Evolutionary conservation across 2,888 invertebrate genomes (phyloP).

Genomic region (Pimpla rufipes): DNA sequence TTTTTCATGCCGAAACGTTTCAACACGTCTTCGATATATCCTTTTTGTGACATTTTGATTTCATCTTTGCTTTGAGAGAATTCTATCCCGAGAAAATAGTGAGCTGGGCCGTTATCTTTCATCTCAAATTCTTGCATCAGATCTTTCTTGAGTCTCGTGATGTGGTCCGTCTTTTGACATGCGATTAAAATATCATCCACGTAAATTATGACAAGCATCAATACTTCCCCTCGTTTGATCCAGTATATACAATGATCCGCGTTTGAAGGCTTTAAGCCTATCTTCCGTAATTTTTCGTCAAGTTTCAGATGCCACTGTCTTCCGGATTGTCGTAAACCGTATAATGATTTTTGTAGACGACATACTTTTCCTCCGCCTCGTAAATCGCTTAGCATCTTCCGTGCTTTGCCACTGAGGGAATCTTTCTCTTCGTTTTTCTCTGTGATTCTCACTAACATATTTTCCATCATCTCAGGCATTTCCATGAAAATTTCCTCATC

Average conservation of each 20-base stretch:
- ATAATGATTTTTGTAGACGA: slow-evolving; percentile 26
- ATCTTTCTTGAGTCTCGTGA: not conserved
- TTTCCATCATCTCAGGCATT: too few relatives aligned
- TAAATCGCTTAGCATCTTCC: slow-evolving; percentile 20
- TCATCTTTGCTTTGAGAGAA: not conserved
- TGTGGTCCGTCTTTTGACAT: not conserved
- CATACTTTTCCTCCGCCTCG: slow-evolving; percentile 28
- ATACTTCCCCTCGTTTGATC: not conserved
- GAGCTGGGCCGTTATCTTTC: slow-evolving; percentile 19
- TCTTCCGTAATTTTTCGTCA: not conserved
- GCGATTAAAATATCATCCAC: slow-evolving; percentile 44
- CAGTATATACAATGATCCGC: slow-evolving; percentile 39
- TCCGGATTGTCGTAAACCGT: slow-evolving; percentile 23
- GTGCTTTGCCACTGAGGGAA: not conserved
- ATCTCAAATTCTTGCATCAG: slow-evolving; percentile 17
- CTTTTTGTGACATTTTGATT: slow-evolving; percentile 3
- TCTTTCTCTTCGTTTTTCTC: slow-evolving; percentile 11
- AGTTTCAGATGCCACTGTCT: slow-evolving; percentile 35
- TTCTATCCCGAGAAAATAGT: slow-evolving; percentile 28
- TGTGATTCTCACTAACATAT: too few relatives aligned
- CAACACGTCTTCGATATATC: not conserved
- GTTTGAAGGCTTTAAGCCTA: not conserved
- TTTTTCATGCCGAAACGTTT: slow-evolving; percentile 13
- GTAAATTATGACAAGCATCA: slow-evolving; percentile 9
- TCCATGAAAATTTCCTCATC: too few relatives aligned